Evolutionary conservation across 2,888 invertebrate genomes (phyloP).

Genomic region (Bellardia pandia): DNA sequence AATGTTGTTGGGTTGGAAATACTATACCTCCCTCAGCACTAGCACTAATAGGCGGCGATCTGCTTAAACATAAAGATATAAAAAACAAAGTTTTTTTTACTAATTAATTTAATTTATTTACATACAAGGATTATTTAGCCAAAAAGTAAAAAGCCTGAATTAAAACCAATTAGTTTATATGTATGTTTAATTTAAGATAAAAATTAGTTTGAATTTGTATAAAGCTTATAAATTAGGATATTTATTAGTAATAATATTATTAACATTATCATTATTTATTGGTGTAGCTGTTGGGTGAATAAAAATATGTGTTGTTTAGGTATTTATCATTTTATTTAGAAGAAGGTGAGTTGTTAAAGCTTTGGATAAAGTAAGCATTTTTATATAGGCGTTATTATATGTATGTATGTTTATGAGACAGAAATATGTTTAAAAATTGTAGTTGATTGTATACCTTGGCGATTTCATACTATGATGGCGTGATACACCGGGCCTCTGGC

Average conservation of each 20-base stretch:
- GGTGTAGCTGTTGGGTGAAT: background rate
- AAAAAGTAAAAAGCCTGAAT: conserved; percentile 28
- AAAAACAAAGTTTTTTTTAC: background rate
- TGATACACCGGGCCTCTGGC: conserved; percentile 85
- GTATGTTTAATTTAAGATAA: background rate
- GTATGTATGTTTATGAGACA: conserved; percentile 1
- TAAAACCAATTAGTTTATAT: conserved; percentile 46
- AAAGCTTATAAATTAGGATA: conserved; percentile 9
- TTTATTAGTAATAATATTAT: background rate
- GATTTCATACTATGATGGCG: conserved; percentile 94
- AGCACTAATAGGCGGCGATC: conserved; percentile 83
- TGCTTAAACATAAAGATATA: conserved; percentile 68
- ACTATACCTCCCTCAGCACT: conserved; percentile 79
- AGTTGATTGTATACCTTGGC: conserved; percentile 86
- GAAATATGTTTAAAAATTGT: conserved; percentile 25
- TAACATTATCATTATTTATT: conserved; percentile 10
- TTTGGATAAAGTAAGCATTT: conserved; percentile 43
- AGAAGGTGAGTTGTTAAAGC: conserved; percentile 49
- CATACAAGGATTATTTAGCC: conserved; percentile 28
- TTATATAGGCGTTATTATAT: conserved; percentile 15
- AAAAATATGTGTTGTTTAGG: conserved; percentile 31
- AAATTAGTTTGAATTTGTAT: conserved; percentile 4
- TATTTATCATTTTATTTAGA: conserved; percentile 41
- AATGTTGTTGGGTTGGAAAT: conserved; percentile 82
- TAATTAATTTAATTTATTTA: conserved; percentile 6